These are phyloP conservation scores for Ennomos fuscantarius DNA, from an alignment of 2,888 invertebrate species.

Conservation along the genomic window DNA sequence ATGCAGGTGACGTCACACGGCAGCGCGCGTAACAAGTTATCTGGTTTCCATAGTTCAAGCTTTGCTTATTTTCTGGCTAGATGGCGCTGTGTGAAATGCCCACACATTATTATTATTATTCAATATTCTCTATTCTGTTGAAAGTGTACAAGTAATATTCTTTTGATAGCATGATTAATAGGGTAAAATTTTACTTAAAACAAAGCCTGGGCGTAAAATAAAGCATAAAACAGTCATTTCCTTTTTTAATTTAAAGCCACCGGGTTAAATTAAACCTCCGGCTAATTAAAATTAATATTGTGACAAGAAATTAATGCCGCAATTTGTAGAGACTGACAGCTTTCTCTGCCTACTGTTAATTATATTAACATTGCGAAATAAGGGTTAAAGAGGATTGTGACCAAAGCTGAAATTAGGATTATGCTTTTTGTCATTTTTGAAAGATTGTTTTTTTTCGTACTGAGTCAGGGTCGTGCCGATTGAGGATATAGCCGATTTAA, in stretches of 20 bases:
- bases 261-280: slow-evolving; percentile 8
- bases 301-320: slow-evolving; percentile 22
- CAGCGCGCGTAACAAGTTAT: too few species aligned
- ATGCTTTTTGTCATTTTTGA: slow-evolving; percentile 7
- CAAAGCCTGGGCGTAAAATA: not conserved
- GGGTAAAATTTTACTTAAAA: too few species aligned
- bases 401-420: slow-evolving; percentile 7
- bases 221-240: not conserved
- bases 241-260: slow-evolving; percentile 15
- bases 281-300: slow-evolving; percentile 22
- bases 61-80: too few species aligned
- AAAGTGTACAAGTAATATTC: too few species aligned
- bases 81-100: too few species aligned
- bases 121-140: too few species aligned
- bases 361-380: not conserved
- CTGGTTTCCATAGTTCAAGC: too few species aligned
- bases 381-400: not conserved
- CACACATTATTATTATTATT: too few species aligned
- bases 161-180: too few species aligned
- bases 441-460: slow-evolving; percentile 10
- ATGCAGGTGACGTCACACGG: too few species aligned
- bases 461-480: too few species aligned
- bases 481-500: too few species aligned
- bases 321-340: slow-evolving; percentile 15
- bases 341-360: slow-evolving; percentile 14